Evolutionary conservation across 1,140 invertebrate species (phyloP).

Genomic region (Apis florea): DNA sequence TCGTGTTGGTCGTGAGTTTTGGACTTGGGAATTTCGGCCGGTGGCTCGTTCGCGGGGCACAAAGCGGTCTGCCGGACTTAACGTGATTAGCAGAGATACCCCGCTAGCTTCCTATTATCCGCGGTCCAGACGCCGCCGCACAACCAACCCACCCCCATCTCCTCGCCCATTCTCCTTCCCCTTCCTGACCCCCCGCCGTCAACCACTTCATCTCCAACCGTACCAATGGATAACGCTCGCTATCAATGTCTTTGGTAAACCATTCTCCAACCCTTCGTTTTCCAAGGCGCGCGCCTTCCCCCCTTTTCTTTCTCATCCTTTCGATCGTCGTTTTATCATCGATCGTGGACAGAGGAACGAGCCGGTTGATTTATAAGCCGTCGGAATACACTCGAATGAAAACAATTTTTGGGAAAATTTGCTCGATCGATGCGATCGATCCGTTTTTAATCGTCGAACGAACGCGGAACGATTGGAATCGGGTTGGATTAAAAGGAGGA

Average conservation of each 20-base stretch:
- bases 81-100: conserved; percentile 79
- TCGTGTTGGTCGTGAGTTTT: conserved; percentile 64
- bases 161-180: conserved; percentile 34
- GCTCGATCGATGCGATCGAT: too few relatives aligned
- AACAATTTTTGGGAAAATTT: too few relatives aligned
- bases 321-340: too few relatives aligned
- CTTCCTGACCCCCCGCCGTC: conserved; percentile 54
- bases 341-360: too few relatives aligned
- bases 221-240: conserved; percentile 50
- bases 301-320: too few relatives aligned
- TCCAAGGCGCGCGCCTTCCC: too few relatives aligned
- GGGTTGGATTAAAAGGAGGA: conserved; percentile 25
- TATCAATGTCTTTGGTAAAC: conserved; percentile 61
- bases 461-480: conserved; percentile 12
- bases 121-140: conserved; percentile 73
- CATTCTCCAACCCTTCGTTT: background rate
- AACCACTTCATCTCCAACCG: conserved; percentile 67
- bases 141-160: conserved; percentile 56
- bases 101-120: conserved; percentile 73
- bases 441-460: background rate
- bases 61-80: conserved; percentile 78
- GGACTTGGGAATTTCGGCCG: conserved; percentile 70
- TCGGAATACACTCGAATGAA: too few relatives aligned
- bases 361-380: too few relatives aligned
- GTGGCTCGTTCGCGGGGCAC: conserved; percentile 74